A percentile compares a stretch with the other conserved stretches of the same genome.
phyloP scores from a whole-genome alignment of 2,113 vertebrate genomes.

The Sisor rabdophorus region DNA sequence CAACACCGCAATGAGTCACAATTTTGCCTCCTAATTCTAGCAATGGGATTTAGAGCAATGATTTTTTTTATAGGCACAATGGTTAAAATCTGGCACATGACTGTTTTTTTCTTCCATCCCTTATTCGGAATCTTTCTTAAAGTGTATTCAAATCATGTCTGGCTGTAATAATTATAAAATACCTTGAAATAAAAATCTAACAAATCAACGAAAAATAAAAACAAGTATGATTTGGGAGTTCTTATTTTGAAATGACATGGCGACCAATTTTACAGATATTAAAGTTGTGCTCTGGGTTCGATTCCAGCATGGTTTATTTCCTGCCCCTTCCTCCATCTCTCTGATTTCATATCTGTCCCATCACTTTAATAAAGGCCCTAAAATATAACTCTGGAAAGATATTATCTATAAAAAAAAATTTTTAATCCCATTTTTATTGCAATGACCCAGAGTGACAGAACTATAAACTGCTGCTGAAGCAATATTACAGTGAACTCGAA shows the following conservation, averaged over 20 bases:
- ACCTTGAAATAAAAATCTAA: not conserved
- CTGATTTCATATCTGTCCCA: too few species aligned
- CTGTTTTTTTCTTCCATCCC: not conserved
- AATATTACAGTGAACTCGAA: not conserved
- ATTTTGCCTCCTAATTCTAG: conserved; percentile 9
- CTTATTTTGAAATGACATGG: not conserved
- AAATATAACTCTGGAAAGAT: too few species aligned
- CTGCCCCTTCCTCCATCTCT: too few species aligned
- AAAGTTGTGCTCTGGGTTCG: too few species aligned
- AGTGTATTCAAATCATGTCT: not conserved
- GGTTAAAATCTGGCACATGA: conserved; percentile 49
- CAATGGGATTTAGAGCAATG: conserved; percentile 17
- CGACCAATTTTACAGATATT: not conserved
- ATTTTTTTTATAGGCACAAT: conserved; percentile 49
- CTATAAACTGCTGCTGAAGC: not conserved
- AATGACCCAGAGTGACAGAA: not conserved
- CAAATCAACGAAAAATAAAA: not conserved
- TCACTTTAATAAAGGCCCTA: too few species aligned
- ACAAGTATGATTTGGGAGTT: not conserved
- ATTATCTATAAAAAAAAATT: too few species aligned
- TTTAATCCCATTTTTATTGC: too few species aligned
- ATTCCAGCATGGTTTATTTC: too few species aligned
- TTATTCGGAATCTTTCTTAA: not conserved
- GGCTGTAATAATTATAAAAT: not conserved
- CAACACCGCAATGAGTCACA: conserved; percentile 16